Base-by-base conservation (phyloP, 1,140 invertebrate genomes). In the Schmidtea mediterranea region DNA sequence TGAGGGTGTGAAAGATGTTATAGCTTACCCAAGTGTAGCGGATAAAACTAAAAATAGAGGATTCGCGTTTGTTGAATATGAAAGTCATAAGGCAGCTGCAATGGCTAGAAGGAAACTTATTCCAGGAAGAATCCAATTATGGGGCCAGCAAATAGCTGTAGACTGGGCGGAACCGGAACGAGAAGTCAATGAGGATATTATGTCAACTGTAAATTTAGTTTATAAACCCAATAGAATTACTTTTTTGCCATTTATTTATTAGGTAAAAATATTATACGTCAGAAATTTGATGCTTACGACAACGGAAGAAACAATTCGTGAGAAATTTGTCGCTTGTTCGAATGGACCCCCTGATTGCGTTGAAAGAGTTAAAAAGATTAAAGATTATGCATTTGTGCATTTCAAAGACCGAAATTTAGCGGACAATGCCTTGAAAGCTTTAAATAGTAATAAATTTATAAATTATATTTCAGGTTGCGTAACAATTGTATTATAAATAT, bases 51-150 rank as follows among this genome's bases (percentile, higher is more conserved):
- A 75, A 49, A 82, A 80, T 61, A 63, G 80, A 18, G 80, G 80
- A 1, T 83, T 80, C 60, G 78, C 78, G 10, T 83, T 86, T 59
- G 76, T 82, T n/a, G 80, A 83, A 58, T 86, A 82, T 55, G 72
- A 73, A 40, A 74, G 70, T 54, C 82, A 84, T 57, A 68, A 75
- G 41, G 71, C 74, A 1, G 81, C 80, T 1, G 78, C 79, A 0
- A 77, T 80, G 73, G 78, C 80, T 0, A 65, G 79, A 19, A 63
- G 80, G 16, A 74, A 75, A 51, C 64, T 84, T 3, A 73, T 78
- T 39, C 76, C 78, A 1, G 76, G 75, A 0, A 48, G 60, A 55
- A 70, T 79, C 21, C 68, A 72, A 21, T 58, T 79, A 0, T 80
- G 76, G 74, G 72, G 74, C 36, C 70, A 75, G 36, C 72, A 76